phyloP scores from a whole-genome alignment of 2,797 vertebrate species.

The Setipinna tenuifilis region DNA sequence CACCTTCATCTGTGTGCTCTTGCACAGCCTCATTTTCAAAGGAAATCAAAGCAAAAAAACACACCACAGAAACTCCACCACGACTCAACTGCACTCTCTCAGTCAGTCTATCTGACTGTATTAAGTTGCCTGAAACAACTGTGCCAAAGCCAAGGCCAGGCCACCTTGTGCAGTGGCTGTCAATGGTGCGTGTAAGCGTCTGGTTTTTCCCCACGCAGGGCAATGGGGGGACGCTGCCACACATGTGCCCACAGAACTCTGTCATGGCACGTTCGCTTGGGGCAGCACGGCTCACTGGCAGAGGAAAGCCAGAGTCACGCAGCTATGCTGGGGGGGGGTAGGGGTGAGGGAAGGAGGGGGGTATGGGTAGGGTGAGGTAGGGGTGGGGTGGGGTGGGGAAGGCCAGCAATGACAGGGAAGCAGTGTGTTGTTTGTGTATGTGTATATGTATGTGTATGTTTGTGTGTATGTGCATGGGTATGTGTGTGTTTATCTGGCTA shows the following conservation, averaged over 20 bases:
- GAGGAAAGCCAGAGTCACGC: not conserved
- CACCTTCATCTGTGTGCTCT: not conserved
- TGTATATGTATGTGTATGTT: too few relatives aligned
- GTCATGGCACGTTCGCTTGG: not conserved
- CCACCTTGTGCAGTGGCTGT: not conserved
- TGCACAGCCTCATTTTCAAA: too few relatives aligned
- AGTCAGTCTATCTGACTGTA: not conserved
- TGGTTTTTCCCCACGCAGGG: not conserved
- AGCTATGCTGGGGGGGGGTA: not conserved
- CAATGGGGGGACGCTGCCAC: not conserved
- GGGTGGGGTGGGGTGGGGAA: too few relatives aligned
- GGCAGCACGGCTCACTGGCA: not conserved
- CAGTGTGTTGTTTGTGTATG: too few relatives aligned
- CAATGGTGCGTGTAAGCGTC: not conserved
- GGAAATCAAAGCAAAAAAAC: too few relatives aligned
- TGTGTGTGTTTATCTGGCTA: too few relatives aligned
- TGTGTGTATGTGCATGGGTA: too few relatives aligned
- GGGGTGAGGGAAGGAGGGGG: too few relatives aligned
- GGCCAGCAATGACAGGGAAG: too few relatives aligned
- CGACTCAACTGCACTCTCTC: too few relatives aligned
- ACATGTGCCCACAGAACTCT: not conserved
- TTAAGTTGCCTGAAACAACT: not conserved
- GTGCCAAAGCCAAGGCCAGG: not conserved
- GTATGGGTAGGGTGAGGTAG: too few relatives aligned
- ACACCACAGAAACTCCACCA: too few relatives aligned